These are phyloP conservation scores for Hypotaenidia okinawae DNA, from an alignment of 2,797 vertebrate species.

Conservation along the genomic window DNA sequence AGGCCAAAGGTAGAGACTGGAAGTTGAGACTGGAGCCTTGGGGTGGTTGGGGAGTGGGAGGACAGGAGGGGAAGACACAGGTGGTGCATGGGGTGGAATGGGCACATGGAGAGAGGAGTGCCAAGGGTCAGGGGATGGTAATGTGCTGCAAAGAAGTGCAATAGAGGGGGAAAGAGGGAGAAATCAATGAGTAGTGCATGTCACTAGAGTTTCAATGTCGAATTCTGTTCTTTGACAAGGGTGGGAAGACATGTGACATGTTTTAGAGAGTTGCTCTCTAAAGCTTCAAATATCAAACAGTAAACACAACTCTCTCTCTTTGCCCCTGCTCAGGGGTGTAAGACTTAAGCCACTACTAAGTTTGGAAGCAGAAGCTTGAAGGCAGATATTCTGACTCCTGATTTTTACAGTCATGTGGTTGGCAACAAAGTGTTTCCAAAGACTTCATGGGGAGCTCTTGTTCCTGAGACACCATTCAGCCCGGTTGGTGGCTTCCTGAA, in stretches of 20 bases:
- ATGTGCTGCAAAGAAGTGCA: neutral
- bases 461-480: neutral
- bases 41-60: rapidly evolving
- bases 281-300: neutral
- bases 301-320: neutral
- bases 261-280: neutral
- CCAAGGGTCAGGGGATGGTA: neutral
- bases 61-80: neutral
- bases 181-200: neutral
- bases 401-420: neutral
- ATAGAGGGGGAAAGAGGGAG: neutral
- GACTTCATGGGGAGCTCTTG: neutral
- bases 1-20: neutral
- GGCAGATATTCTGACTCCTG: neutral
- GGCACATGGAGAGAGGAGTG: rapidly evolving
- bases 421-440: neutral
- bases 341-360: neutral
- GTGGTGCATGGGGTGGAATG: rapidly evolving
- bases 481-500: neutral
- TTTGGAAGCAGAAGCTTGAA: neutral
- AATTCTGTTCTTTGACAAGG: neutral
- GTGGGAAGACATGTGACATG: neutral
- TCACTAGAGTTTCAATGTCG: neutral
- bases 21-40: neutral
- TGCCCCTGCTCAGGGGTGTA: neutral